Percentiles rank a stretch among this genome's conserved stretches.
Conservation (phyloP, 1,140 invertebrate genomes). For the Drosophila biarmipes region DNA sequence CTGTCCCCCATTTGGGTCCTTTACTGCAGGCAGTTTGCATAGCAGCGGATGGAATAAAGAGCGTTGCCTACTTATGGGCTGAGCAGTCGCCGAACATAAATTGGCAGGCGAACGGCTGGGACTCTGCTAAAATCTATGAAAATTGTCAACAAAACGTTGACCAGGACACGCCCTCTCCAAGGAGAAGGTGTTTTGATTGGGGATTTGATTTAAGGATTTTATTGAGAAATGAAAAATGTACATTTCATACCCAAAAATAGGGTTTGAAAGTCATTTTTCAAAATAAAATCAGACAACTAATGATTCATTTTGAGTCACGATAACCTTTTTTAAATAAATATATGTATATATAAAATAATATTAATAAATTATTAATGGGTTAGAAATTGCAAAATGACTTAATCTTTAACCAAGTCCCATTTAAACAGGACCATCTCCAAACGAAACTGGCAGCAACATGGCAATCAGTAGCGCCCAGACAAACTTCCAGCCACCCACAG, state of each 20-base stretch:
- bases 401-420: not conserved
- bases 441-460: conserved; percentile 23
- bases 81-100: conserved; percentile 58
- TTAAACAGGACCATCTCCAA: conserved; percentile 1
- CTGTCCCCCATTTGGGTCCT: not conserved
- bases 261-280: too few relatives aligned
- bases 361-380: too few relatives aligned
- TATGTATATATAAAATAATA: too few relatives aligned
- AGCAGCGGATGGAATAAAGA: conserved; percentile 35
- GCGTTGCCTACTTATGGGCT: conserved; percentile 58
- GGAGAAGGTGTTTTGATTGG: not conserved
- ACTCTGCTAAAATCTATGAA: conserved; percentile 28
- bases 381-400: too few relatives aligned
- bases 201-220: too few relatives aligned
- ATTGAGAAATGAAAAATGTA: too few relatives aligned
- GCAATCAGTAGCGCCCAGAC: conserved; percentile 30
- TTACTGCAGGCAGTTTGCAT: conserved; percentile 28
- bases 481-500: conserved; percentile 9
- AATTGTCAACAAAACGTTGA: conserved; percentile 13
- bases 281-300: too few relatives aligned
- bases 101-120: conserved; percentile 30
- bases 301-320: too few relatives aligned
- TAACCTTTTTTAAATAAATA: too few relatives aligned
- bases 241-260: too few relatives aligned
- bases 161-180: conserved; percentile 23